Conservation (phyloP, 2,797 vertebrate genomes). For the Sylvilagus floridanus region DNA sequence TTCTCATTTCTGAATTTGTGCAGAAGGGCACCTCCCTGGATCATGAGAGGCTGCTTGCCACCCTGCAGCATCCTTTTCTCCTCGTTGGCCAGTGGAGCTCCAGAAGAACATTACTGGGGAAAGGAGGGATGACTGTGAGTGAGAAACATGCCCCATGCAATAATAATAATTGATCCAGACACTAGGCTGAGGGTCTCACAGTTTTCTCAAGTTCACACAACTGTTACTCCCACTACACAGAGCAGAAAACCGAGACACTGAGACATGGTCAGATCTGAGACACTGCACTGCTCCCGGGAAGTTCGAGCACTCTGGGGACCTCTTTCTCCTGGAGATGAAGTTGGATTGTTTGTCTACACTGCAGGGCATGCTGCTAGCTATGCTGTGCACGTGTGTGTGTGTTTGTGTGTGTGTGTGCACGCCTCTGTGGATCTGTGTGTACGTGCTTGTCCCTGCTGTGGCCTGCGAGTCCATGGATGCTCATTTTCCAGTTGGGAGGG, state of each 20-base stretch:
- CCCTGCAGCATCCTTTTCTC: background rate
- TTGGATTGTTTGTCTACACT: background rate
- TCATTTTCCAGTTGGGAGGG: slow-evolving; percentile 2
- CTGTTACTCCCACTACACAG: background rate
- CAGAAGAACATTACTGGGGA: background rate
- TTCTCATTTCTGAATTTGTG: background rate
- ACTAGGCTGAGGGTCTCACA: background rate
- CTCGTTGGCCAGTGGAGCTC: background rate
- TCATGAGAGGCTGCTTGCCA: background rate
- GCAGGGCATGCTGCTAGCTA: background rate
- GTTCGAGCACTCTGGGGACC: background rate
- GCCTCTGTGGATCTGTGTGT: background rate
- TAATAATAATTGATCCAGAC: background rate
- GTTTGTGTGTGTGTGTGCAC: accelerated
- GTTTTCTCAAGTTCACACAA: background rate
- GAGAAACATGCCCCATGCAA: background rate
- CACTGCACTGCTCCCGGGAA: background rate
- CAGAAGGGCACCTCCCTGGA: background rate
- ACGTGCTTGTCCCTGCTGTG: background rate
- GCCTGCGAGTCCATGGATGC: background rate
- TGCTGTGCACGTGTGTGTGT: accelerated
- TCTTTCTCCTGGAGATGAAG: background rate
- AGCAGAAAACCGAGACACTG: background rate
- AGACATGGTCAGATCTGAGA: background rate
- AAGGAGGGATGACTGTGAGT: background rate